These are phyloP conservation scores for Anguilla megastoma DNA, from an alignment of 2,797 vertebrate genomes.

Conservation along the genomic window DNA sequence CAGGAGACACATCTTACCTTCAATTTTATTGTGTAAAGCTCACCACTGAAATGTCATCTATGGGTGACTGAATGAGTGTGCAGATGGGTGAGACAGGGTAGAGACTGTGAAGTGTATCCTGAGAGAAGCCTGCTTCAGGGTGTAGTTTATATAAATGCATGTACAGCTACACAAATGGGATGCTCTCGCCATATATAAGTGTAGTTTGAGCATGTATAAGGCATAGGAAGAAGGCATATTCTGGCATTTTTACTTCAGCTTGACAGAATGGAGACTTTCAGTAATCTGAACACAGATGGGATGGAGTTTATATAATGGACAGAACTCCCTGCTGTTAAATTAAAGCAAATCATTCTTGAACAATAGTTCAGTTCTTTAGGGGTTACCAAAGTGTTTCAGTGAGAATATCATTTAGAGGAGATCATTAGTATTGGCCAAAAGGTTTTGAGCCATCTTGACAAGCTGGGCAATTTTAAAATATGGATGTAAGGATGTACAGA, in stretches of 20 bases:
- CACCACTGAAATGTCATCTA: background rate
- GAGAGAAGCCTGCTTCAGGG: background rate
- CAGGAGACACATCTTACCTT: background rate
- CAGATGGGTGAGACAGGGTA: background rate
- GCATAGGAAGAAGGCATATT: background rate
- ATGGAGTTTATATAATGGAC: background rate
- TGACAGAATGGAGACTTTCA: background rate
- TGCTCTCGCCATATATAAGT: background rate
- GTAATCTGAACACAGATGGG: background rate
- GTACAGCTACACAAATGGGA: background rate
- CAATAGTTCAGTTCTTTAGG: background rate
- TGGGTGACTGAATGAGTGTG: background rate
- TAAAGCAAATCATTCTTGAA: background rate
- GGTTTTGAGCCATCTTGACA: background rate
- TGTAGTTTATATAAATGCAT: background rate
- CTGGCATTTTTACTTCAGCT: background rate
- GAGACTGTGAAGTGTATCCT: background rate
- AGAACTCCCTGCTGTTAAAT: background rate
- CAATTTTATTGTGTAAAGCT: background rate
- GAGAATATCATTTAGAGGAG: background rate
- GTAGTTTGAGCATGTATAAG: background rate
- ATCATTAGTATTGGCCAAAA: background rate
- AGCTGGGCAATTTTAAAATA: constrained; percentile 22
- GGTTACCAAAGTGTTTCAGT: background rate
- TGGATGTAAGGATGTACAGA: background rate